Conservation (phyloP, 2,113 vertebrate species). For the Xenopus borealis region DNA sequence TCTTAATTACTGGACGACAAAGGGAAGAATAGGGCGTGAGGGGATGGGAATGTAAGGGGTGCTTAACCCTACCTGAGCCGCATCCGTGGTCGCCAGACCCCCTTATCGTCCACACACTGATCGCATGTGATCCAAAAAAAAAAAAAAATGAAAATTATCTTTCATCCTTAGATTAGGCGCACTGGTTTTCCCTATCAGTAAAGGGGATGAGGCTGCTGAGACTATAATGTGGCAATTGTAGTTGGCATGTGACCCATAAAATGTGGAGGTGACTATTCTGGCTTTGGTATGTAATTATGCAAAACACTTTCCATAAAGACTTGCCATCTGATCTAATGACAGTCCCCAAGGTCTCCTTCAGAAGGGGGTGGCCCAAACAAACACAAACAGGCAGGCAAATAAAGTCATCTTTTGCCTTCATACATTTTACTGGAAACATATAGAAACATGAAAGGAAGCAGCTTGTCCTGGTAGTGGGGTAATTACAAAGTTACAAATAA, state of each 20-base stretch:
- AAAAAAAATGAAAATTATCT: constrained; percentile 81
- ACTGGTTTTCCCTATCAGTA: constrained; percentile 76
- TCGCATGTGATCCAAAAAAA: constrained; percentile 80
- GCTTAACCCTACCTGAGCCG: constrained; percentile 56
- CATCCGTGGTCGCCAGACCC: constrained; percentile 57
- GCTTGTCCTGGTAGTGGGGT: constrained; percentile 53
- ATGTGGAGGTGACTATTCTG: constrained; percentile 98
- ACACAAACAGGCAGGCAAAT: constrained; percentile 58
- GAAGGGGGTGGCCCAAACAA: constrained; percentile 78
- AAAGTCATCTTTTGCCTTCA: constrained; percentile 78
- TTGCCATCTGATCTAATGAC: constrained; percentile 99
- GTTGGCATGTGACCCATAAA: constrained; percentile 99
- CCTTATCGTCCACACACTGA: constrained; percentile 71
- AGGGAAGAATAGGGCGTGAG: constrained; percentile 51
- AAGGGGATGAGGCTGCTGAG: constrained; percentile 89
- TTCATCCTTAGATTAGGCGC: constrained; percentile 83
- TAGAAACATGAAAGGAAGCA: constrained; percentile 50
- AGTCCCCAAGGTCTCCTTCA: constrained; percentile 89
- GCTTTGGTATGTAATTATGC: constrained; percentile 99
- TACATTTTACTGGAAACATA: constrained; percentile 70
- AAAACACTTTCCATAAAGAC: constrained; percentile 99
- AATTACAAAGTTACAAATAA: background rate
- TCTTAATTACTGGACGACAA: constrained; percentile 76
- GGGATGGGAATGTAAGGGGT: background rate
- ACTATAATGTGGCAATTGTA: constrained; percentile 99